Evolutionary conservation across 1,140 invertebrate species (phyloP).

Genomic region (Ceratoteleas bidentatus): DNA sequence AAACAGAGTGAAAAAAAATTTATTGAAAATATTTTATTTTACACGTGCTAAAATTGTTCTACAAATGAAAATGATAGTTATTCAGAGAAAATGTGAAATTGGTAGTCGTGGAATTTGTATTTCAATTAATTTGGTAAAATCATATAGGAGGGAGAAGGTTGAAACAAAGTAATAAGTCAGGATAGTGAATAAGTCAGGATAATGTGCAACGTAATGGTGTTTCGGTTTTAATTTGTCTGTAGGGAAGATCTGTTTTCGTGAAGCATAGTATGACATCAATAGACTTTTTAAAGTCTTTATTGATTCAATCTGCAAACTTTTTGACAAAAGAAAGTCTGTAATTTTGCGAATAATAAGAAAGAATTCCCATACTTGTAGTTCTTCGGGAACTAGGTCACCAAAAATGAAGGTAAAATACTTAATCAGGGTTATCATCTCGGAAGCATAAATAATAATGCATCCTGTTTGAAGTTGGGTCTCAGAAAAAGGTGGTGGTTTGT

Average conservation of each 20-base stretch:
- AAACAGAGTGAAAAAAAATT: too few species aligned
- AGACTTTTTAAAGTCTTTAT: background rate
- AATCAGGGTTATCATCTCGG: conserved; percentile 66
- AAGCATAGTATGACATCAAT: background rate
- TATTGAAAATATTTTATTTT: too few species aligned
- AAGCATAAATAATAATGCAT: conserved; percentile 58
- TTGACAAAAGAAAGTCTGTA: conserved; percentile 20
- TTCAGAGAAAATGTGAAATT: too few species aligned
- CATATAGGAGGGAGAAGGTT: too few species aligned
- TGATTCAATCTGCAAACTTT: conserved; percentile 13
- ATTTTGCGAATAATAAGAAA: conserved; percentile 55
- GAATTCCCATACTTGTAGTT: conserved; percentile 45
- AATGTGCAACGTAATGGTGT: conserved; percentile 9
- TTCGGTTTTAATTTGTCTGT: conserved; percentile 4
- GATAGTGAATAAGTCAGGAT: conserved; percentile 3
- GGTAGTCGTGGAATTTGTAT: too few species aligned
- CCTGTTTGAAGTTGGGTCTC: conserved; percentile 38
- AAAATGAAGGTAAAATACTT: conserved; percentile 66
- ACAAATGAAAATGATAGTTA: too few species aligned
- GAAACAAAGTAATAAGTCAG: too few species aligned
- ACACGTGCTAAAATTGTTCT: too few species aligned
- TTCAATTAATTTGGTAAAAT: too few species aligned
- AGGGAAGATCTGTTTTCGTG: conserved; percentile 16
- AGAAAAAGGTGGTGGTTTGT: conserved; percentile 54
- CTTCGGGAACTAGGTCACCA: conserved; percentile 58